Conservation (phyloP, 2,113 vertebrate species). For the Prionailurus bengalensis region DNA sequence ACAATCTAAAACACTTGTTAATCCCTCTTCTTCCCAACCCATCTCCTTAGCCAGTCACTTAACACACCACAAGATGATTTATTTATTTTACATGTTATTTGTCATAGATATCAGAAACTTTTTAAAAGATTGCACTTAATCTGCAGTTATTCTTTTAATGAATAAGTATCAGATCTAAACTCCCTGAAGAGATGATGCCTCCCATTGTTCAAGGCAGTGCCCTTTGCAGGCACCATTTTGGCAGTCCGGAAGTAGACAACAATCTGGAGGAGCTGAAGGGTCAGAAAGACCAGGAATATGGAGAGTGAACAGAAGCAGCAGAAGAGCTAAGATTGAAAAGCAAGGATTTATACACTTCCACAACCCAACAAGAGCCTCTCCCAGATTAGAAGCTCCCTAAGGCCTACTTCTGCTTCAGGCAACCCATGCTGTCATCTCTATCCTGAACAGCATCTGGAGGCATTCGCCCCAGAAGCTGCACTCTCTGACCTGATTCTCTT, state of each 20-base stretch:
- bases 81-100: neutral
- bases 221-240: neutral
- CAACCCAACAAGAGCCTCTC: neutral
- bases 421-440: neutral
- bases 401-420: neutral
- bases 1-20: neutral
- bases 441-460: neutral
- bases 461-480: neutral
- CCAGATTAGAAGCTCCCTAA: neutral
- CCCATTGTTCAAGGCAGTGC: neutral
- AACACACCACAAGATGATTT: neutral
- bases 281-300: neutral
- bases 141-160: neutral
- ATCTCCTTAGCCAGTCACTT: neutral
- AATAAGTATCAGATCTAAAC: neutral
- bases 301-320: neutral
- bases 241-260: neutral
- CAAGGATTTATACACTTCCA: neutral
- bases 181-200: neutral
- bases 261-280: neutral
- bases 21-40: neutral
- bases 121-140: neutral
- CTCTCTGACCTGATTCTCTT: slow-evolving; percentile 41
- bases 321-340: neutral
- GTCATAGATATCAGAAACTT: neutral